phyloP scores from a whole-genome alignment of 2,797 vertebrate genomes.

The Pipistrellus nathusii region DNA sequence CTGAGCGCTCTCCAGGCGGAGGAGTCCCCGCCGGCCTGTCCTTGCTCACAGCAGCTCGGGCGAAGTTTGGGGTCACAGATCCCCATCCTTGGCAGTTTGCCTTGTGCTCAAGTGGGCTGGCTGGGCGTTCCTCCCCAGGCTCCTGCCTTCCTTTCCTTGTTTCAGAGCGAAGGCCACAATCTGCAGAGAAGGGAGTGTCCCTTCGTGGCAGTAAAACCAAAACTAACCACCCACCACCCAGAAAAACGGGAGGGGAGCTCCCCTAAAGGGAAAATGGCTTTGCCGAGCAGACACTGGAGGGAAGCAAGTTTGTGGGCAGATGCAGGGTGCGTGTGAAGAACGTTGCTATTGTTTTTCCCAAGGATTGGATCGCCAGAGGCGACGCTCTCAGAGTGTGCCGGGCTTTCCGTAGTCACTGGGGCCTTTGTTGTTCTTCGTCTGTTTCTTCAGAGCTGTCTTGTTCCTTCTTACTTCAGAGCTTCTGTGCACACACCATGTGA shows the following conservation, averaged over 20 bases:
- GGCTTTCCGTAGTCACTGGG: rapidly evolving
- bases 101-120: conserved; percentile 43
- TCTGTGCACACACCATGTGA: neutral
- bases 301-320: neutral
- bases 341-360: neutral
- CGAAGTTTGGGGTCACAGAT: conserved; percentile 56
- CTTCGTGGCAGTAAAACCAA: neutral
- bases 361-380: neutral
- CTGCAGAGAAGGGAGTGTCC: conserved; percentile 19
- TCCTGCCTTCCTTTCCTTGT: neutral
- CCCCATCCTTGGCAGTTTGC: conserved; percentile 47
- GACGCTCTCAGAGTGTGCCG: rapidly evolving
- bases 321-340: neutral
- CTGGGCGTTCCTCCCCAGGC: neutral
- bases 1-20: neutral
- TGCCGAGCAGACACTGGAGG: neutral
- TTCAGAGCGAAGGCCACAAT: neutral
- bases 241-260: neutral
- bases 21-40: conserved; percentile 13
- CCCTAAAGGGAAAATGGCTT: neutral
- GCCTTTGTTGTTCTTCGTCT: neutral
- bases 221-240: neutral
- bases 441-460: neutral
- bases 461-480: neutral
- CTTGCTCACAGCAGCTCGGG: conserved; percentile 53